Percentiles rank a stretch among this genome's conserved stretches.
Conservation (phyloP, 1,140 invertebrate species). For the Pteromalus puparum region DNA sequence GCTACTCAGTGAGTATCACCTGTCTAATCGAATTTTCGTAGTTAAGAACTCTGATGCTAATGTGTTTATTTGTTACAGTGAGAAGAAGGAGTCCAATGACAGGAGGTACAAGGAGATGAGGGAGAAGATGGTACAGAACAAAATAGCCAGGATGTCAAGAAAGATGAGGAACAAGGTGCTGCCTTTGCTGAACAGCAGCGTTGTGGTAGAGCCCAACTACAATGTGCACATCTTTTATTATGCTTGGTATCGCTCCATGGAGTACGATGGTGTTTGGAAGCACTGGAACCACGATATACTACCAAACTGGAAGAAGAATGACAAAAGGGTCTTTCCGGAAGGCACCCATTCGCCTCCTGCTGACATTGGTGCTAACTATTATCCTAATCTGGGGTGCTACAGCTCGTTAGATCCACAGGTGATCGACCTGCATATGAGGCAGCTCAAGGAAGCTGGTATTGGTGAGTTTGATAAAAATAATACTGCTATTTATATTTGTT, state of each 20-base stretch:
- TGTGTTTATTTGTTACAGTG: background rate
- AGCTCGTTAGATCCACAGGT: conserved; percentile 73
- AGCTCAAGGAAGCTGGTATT: conserved; percentile 71
- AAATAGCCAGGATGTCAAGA: conserved; percentile 60
- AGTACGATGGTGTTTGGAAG: conserved; percentile 70
- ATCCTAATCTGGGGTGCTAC: conserved; percentile 74
- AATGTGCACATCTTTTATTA: conserved; percentile 76
- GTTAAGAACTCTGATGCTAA: background rate
- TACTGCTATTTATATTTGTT: background rate
- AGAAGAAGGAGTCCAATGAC: conserved; percentile 54
- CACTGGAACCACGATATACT: conserved; percentile 75
- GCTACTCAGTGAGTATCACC: background rate
- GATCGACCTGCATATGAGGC: conserved; percentile 73
- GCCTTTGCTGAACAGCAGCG: conserved; percentile 59
- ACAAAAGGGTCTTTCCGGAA: conserved; percentile 70
- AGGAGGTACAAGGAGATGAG: conserved; percentile 61
- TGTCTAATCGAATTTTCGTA: background rate
- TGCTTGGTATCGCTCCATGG: conserved; percentile 73
- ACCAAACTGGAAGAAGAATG: conserved; percentile 73
- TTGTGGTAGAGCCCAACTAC: conserved; percentile 67
- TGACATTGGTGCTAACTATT: conserved; percentile 74
- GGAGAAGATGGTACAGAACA: conserved; percentile 60
- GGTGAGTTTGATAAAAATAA: conserved; percentile 63
- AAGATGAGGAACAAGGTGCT: conserved; percentile 65
- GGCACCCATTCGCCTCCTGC: conserved; percentile 71